Evolutionary conservation across 2,797 vertebrate genomes (phyloP), one percentile per base, ranked within the genome.

Genomic region (Xenentodon cancila): DNA sequence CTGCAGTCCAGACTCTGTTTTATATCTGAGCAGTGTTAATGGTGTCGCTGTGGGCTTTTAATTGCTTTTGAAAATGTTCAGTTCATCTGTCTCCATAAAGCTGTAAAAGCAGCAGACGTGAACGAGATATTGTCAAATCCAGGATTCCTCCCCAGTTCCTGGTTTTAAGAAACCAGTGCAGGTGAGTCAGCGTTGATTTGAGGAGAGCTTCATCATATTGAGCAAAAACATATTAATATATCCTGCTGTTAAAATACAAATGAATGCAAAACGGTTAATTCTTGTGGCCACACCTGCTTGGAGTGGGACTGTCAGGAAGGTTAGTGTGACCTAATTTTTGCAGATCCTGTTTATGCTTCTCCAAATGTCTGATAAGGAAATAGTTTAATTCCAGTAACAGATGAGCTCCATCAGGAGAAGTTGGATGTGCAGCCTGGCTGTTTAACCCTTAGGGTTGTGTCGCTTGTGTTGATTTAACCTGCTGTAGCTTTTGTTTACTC

Each of bases 81-180:
- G 56, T 47, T 58, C 56, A 48, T 75, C 57, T 43, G 13, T 53
- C 49, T 75, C 5, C n/a, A 52, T 64, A 60, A 63, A 55, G n/a
- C 9, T 22, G 8, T 63, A 22, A 76, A 71, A 59, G 48, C 27
- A 32, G 17, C 4, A 25, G 17, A 69, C 30, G 3, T 12, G 27
- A 53, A 60, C 46, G 25, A 32, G 4, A 18, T 2, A 15, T 53
- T 50, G 50, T 63, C 53, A 58, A 72, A 68, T 17, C 12, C 17
- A 6, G 43, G 19, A 68, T 17, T 60, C 54, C 5, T 49, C 27
- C 20, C 75, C 30, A 20, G 63, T 66, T 46, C 49, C 53, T 61
- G 19, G 34, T 37, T 13, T 37, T 13, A 37, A 13, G 12, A 37
- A 37, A 9, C 34, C 34, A 37, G 12, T 3, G 34, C 12, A 12